Base-by-base conservation (phyloP, 1,140 invertebrate genomes). In the Trichonephila clavipes region DNA sequence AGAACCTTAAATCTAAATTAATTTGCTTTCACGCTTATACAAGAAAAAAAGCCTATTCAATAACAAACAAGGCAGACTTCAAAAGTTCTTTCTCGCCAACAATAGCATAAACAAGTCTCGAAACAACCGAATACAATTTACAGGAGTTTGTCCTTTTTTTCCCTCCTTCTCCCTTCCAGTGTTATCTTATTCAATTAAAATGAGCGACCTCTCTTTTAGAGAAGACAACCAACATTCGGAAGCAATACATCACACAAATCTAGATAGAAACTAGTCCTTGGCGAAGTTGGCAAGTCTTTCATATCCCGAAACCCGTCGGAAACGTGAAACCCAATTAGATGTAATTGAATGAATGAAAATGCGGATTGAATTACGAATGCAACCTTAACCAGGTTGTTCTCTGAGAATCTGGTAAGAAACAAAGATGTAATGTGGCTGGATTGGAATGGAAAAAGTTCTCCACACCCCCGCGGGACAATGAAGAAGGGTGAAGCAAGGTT, bases 331-430 rank as follows among this genome's bases (percentile, higher is more conserved):
- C 66, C 66, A 69, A 69, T 69, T 69, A 69, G 66, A 69, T 12
- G 66, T 69, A 69, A 69, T 69, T 69, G 66, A 69, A 69, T 69
- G 66, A 28, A n/a, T 69, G 66, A 69, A 51, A 69, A 69, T 69
- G 66, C 66, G 66, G 66, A 69, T 69, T 69, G 66, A 69, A 69
- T 69, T 69, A 69, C 66, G 66, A 69, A 69, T 69, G 66, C 66
- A 69, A 24, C 66, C 66, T 69, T 28, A 69, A 69, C 66, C 66
- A 69, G 66, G 66, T 69, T 69, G 66, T n/a, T 51, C n/a, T 69
- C 24, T 69, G 66, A 24, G 66, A 69, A 69, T 24, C n/a, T n/a
- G n/a, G 24, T 1, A n/a, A 24, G 66, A 69, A 51, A 69, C 66
- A 69, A 69, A 69, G 66, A 69, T 69, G 66, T 69, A 24, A 69